These are phyloP conservation scores for Mungos mungo DNA, from an alignment of 2,113 vertebrate species.

Conservation along the genomic window DNA sequence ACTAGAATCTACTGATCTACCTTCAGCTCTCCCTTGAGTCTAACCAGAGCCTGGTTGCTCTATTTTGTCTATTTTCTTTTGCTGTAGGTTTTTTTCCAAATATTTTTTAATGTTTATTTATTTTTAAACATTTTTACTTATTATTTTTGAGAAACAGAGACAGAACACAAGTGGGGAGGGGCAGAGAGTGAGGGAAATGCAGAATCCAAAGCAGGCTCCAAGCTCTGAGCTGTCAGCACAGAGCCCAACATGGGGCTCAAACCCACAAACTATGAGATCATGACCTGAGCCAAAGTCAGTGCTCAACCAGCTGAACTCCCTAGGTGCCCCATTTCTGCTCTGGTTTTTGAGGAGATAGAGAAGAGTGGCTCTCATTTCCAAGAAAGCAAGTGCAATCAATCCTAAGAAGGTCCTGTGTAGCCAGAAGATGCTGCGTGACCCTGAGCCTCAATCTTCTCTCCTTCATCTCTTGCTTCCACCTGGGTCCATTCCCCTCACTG, in stretches of 20 bases:
- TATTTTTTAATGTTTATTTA: no score
- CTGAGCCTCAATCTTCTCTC: neutral
- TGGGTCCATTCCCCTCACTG: neutral
- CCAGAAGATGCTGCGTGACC: neutral
- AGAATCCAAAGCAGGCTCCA: no score
- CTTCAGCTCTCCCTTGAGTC: neutral
- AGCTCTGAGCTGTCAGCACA: no score
- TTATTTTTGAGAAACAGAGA: no score
- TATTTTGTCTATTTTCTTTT: neutral
- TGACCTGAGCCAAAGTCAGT: no score
- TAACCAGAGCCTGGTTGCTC: neutral
- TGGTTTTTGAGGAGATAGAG: neutral
- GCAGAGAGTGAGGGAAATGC: no score
- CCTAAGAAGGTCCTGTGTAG: accelerated
- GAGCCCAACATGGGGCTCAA: no score
- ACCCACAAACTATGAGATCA: no score
- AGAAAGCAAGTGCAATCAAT: neutral
- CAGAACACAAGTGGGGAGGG: no score
- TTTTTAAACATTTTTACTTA: no score
- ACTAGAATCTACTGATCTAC: neutral
- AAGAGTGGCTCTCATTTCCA: accelerated
- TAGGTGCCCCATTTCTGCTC: no score
- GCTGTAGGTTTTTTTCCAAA: neutral
- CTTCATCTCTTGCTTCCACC: neutral
- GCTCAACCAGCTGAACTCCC: no score